Base-by-base conservation (phyloP, 2,888 invertebrate species). In the Acleris cristana region DNA sequence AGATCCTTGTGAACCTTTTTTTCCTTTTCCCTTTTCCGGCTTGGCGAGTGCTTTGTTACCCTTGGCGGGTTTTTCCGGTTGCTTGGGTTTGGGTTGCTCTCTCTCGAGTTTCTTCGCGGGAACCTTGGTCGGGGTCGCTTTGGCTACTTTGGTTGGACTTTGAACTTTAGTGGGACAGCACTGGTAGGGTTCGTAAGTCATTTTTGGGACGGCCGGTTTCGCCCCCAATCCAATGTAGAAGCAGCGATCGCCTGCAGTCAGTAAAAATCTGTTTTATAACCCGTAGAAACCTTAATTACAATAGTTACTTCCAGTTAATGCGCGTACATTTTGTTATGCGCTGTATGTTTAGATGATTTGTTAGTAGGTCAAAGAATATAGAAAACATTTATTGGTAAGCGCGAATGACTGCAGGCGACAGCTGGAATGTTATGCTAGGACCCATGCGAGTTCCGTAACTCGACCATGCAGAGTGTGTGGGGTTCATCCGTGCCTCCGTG, bases 181-280 rank as follows among this genome's bases (percentile, higher is more conserved):
- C 94, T 97, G 97, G 95, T 96, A 97, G 88, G 97, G 96, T 95
- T 96, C 96, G 94, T 96, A 97, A 92, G 96, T 95, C 93, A 94
- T 94, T 93, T 95, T 95, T 90, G 95, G 95, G 90, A 95, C 94
- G 86, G 95, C 94, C 91, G 94, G 95, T 94, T 96, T 96, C 94
- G 96, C 96, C 94, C 97, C 97, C 95, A 97, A 95, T 95, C 97
- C 97, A 95, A 97, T 96, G 96, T 97, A 97, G 97, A 97, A 97
- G 96, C 97, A 97, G 95, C 97, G 97, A 96, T 97, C 97, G 96
- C 97, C 97, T 97, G 97, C 96, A 95, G 95, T 95, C 96, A 96
- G 96, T 96, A 96, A 96, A 97, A 96, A 96, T 95, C 95, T 95
- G 94, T 82, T 95, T 95, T 94, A 94, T 92, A 90, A 90, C 84